These are phyloP conservation scores for Sebastes variabilis DNA, from an alignment of 2,797 vertebrate species.

Conservation along the genomic window DNA sequence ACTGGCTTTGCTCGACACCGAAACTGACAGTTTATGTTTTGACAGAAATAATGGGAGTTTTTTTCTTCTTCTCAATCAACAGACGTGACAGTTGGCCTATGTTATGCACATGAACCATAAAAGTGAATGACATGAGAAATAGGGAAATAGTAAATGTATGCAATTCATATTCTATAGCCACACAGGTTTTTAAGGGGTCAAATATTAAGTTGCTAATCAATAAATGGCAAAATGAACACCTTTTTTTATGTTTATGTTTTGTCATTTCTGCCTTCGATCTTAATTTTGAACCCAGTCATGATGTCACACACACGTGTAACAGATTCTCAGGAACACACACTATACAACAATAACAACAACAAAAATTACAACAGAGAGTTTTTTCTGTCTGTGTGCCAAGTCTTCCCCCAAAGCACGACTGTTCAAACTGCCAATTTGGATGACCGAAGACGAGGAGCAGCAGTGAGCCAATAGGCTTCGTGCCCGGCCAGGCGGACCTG, in stretches of 20 bases:
- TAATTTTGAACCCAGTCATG: background rate
- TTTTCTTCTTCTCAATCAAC: background rate
- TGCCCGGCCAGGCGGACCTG: constrained; percentile 61
- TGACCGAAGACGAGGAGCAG: constrained; percentile 43
- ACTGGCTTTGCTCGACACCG: constrained; percentile 50
- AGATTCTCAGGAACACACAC: background rate
- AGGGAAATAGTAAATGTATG: background rate
- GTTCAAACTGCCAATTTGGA: constrained; percentile 56
- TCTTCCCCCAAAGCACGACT: constrained; percentile 46
- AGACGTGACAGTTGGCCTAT: constrained; percentile 15
- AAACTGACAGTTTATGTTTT: constrained; percentile 76
- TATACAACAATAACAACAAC: constrained; percentile 13
- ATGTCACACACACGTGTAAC: background rate
- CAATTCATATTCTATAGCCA: background rate
- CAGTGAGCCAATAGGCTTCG: constrained; percentile 57
- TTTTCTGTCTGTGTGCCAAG: constrained; percentile 33
- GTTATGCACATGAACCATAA: background rate
- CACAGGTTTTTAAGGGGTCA: background rate
- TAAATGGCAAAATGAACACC: background rate
- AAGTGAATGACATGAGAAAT: background rate
- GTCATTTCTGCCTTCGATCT: background rate
- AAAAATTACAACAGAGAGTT: background rate
- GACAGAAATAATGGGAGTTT: constrained; percentile 34
- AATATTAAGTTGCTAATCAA: background rate
- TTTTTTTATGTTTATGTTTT: background rate